Conservation (phyloP, 2,113 vertebrate species). For the Periophthalmodon schlosseri region DNA sequence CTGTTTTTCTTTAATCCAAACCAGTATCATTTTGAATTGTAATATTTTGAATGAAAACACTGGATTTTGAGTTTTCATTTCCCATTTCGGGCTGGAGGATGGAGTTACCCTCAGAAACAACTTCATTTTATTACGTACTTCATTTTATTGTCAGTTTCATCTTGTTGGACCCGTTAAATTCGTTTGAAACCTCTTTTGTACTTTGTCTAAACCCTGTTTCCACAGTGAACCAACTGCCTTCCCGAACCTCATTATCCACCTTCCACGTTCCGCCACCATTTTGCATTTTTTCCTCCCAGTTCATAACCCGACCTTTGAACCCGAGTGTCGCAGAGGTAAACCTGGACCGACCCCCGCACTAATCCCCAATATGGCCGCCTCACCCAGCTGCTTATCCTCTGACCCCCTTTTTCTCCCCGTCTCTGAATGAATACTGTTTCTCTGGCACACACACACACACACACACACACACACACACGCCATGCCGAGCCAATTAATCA, state of each 20-base stretch:
- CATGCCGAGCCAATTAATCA: slow-evolving; percentile 67
- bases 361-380: slow-evolving; percentile 62
- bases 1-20: neutral
- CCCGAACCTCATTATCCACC: slow-evolving; percentile 27
- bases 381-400: slow-evolving; percentile 54
- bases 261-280: slow-evolving; percentile 33
- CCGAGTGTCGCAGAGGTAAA: slow-evolving; percentile 43
- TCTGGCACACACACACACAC: slow-evolving; percentile 67
- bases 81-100: neutral
- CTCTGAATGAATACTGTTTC: slow-evolving; percentile 70
- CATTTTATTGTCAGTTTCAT: neutral
- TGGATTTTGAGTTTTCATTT: neutral
- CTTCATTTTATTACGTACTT: neutral
- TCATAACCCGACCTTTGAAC: slow-evolving; percentile 67
- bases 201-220: slow-evolving; percentile 2
- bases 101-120: neutral
- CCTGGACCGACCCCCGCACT: slow-evolving; percentile 36
- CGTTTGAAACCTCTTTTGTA: neutral
- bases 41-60: neutral
- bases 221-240: slow-evolving; percentile 21
- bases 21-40: neutral
- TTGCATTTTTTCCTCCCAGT: slow-evolving; percentile 46
- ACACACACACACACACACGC: slow-evolving; percentile 63
- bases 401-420: slow-evolving; percentile 41
- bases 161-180: neutral